Evolutionary conservation across 2,888 invertebrate genomes (phyloP), one percentile per base, ranked within the genome.

Genomic region (Scaptomyza polygonia): DNA sequence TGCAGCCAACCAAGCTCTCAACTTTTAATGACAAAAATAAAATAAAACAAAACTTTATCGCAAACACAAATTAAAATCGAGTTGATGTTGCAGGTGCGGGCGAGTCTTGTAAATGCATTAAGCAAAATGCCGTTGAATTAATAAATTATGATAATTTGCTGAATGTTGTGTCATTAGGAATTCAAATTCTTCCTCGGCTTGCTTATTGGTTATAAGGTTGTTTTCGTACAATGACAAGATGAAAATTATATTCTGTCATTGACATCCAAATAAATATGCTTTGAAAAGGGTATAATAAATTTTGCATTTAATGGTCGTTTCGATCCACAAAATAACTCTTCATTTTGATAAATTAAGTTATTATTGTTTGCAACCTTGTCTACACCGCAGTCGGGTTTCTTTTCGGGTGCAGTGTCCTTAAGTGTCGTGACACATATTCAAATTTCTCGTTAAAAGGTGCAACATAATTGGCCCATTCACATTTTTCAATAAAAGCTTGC

Each of bases 381-480:
- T 73, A 16, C 39, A 14, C 45, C 52, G 12, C 59, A 52, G 44
- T 42, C 44, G 52, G 29, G 0, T 14, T 36, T n/a, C n/a, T 44
- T 29, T 21, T n/a, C n/a, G 52, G 30, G 65, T 52, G 65, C 70
- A 71, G 53, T 61, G 64, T 58, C 64, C 64, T 62, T 52, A 64
- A 34, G 25, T 18, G n/a, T 36, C 36, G 39, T 42, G 54, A 36
- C 21, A 3, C 45, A 32, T 39, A 29, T 45, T 62, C 45, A 44
- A 48, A 49, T 43, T 39, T 12, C 62, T 69, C 72, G 69, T 72
- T 40, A 49, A 66, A 39, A 70, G 80, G 72, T 72, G 80, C 57
- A 63, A 72, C 71, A 63, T 74, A 76, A 86, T 83, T 83, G 83
- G 76, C 86, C 70, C 74, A 80, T 80, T 80, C 58, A 51, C 44